Percentiles rank a stretch among this genome's conserved stretches.
phyloP scores from a whole-genome alignment of 2,888 invertebrate species.

The Stenodema calcarata region DNA sequence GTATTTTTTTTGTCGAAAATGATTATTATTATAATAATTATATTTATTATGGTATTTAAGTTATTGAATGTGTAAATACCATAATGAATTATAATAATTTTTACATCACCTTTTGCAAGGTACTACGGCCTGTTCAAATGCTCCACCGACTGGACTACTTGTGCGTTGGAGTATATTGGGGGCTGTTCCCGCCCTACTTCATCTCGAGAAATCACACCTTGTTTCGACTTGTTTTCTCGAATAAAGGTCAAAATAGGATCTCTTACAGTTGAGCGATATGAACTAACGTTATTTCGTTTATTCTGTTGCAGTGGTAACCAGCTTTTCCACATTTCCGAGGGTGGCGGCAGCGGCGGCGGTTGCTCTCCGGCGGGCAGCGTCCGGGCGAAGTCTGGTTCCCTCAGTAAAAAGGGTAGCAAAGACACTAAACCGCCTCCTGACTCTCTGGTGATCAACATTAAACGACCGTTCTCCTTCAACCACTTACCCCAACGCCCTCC shows the following conservation, averaged over 20 bases:
- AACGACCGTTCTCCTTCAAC: slow-evolving; percentile 53
- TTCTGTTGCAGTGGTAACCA: slow-evolving; percentile 51
- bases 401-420: slow-evolving; percentile 48
- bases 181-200: no score
- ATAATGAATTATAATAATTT: no score
- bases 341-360: slow-evolving; percentile 28
- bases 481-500: slow-evolving; percentile 54
- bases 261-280: not conserved
- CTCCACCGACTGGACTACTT: no score
- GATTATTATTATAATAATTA: no score
- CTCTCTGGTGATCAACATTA: slow-evolving; percentile 53
- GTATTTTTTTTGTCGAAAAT: no score
- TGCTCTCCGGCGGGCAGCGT: slow-evolving; percentile 49
- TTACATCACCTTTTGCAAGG: no score
- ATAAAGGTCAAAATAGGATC: not conserved
- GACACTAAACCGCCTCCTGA: slow-evolving; percentile 45
- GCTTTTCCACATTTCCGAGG: slow-evolving; percentile 50
- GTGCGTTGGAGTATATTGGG: no score
- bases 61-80: no score
- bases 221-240: not conserved
- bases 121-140: no score
- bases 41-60: no score
- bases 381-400: slow-evolving; percentile 49
- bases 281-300: not conserved
- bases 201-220: no score